phyloP scores from a whole-genome alignment of 2,113 vertebrate genomes.

The Delphinus delphis region DNA sequence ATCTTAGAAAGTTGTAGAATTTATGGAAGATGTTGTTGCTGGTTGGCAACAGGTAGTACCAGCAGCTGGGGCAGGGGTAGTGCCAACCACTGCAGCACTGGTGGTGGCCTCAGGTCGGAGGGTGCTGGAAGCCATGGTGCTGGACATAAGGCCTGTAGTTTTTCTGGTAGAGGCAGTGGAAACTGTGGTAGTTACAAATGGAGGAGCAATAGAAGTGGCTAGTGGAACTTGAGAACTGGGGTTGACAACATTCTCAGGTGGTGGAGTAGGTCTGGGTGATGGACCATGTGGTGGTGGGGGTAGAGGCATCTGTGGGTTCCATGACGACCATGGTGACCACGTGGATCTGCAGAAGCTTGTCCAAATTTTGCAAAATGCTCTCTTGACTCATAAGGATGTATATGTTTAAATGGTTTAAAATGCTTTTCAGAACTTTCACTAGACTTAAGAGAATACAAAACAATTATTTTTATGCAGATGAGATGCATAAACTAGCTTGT shows the following conservation, averaged over 20 bases:
- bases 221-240: neutral
- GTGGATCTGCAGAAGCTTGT: neutral
- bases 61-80: too few relatives aligned
- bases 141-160: rapidly evolving
- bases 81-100: rapidly evolving
- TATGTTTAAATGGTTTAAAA: neutral
- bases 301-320: too few relatives aligned
- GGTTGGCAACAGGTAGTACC: too few relatives aligned
- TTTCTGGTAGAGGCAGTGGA: neutral
- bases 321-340: rapidly evolving
- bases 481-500: neutral
- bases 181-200: neutral
- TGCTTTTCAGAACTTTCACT: neutral
- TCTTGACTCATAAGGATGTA: rapidly evolving
- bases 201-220: neutral
- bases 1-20: neutral
- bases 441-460: neutral
- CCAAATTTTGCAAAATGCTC: neutral
- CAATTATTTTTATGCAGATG: neutral
- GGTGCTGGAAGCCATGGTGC: rapidly evolving
- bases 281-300: rapidly evolving
- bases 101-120: neutral
- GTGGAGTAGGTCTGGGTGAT: too few relatives aligned
- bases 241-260: neutral
- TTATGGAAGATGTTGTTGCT: neutral